A percentile compares a stretch with the other conserved stretches of the same genome.
These are phyloP conservation scores for Alviniconcha strummeri DNA, from an alignment of 2,888 invertebrate species.

Conservation along the genomic window DNA sequence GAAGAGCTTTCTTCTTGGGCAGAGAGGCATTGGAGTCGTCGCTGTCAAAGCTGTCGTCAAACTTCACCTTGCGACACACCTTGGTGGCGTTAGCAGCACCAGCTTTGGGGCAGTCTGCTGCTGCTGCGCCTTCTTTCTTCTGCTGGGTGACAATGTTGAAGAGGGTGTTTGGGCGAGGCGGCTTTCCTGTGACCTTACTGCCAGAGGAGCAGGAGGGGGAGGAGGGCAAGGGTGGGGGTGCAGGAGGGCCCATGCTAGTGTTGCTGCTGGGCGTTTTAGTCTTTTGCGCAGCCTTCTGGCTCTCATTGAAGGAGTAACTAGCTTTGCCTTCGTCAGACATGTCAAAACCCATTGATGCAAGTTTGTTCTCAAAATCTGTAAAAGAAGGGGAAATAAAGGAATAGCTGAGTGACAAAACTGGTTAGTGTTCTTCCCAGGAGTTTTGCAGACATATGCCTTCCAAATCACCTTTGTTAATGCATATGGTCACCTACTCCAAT, in stretches of 20 bases:
- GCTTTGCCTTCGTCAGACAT: conserved; percentile 52
- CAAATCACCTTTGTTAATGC: too few relatives aligned
- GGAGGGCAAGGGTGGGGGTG: conserved; percentile 31
- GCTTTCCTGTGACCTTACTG: conserved; percentile 20
- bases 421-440: too few relatives aligned
- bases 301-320: background rate
- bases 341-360: conserved; percentile 69
- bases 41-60: conserved; percentile 60
- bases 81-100: conserved; percentile 17
- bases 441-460: too few relatives aligned
- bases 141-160: conserved; percentile 61
- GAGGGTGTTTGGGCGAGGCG: conserved; percentile 47
- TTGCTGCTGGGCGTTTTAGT: conserved; percentile 36
- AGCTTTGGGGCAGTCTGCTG: background rate
- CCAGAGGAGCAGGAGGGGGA: conserved; percentile 18
- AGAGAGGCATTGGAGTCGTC: conserved; percentile 2
- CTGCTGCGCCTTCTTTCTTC: conserved; percentile 17
- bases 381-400: background rate
- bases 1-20: conserved; percentile 15
- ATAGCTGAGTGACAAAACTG: too few relatives aligned
- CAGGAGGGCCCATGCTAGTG: conserved; percentile 18
- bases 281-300: conserved; percentile 15
- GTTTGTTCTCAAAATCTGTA: conserved; percentile 69
- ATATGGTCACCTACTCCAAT: too few relatives aligned
- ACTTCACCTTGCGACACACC: conserved; percentile 43